These are phyloP conservation scores for Myotis planiceps DNA, from an alignment of 2,797 vertebrate genomes.

Conservation along the genomic window DNA sequence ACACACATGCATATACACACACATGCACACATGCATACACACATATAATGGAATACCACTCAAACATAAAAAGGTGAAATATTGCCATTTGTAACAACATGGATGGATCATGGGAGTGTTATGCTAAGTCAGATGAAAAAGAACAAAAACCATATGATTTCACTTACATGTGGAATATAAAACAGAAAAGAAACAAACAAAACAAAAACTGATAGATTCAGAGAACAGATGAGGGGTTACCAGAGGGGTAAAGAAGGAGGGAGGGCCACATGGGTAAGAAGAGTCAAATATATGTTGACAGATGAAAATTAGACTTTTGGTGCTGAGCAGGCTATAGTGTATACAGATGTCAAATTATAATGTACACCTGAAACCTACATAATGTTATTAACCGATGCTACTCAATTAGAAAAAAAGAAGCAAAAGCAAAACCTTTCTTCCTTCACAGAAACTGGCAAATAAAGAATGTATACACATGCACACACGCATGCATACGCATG, in stretches of 20 bases:
- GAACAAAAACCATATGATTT: background rate
- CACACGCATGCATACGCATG: background rate
- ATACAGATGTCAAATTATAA: background rate
- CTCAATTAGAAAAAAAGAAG: background rate
- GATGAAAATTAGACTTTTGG: background rate
- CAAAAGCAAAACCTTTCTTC: background rate
- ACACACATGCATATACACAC: no score
- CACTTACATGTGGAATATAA: background rate
- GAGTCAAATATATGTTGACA: background rate
- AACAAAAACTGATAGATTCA: background rate
- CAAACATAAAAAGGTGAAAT: background rate
- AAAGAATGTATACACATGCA: background rate
- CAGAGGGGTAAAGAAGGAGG: background rate
- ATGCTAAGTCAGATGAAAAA: background rate
- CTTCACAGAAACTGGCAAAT: background rate
- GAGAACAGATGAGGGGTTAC: background rate
- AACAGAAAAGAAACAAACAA: background rate
- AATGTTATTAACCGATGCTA: background rate
- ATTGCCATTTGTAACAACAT: background rate
- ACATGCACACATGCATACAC: no score
- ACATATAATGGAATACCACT: background rate
- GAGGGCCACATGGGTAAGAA: background rate
- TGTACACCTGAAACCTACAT: background rate
- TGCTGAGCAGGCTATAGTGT: no score
- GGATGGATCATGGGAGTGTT: background rate